Conservation (phyloP, 2,888 invertebrate genomes). For the Thymelicus lineola region DNA sequence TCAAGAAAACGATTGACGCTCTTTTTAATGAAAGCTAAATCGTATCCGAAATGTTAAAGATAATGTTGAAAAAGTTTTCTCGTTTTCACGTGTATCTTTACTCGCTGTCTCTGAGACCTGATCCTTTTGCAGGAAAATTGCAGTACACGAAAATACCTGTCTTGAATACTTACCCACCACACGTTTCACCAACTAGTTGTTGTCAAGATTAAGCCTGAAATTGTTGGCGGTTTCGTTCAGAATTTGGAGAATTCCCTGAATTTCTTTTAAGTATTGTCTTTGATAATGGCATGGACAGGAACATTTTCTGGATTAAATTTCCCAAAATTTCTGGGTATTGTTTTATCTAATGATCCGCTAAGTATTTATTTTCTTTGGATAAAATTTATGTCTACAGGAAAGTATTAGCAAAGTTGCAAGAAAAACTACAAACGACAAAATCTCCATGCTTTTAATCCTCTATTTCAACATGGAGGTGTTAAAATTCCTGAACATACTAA, state of each 20-base stretch:
- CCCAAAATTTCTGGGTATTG: no score
- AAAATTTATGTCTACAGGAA: no score
- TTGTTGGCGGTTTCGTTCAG: conserved; percentile 26
- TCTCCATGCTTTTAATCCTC: neutral
- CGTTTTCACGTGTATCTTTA: neutral
- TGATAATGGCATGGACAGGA: neutral
- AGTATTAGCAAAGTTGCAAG: no score
- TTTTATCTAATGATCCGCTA: no score
- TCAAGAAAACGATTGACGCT: no score
- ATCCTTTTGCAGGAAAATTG: conserved; percentile 9
- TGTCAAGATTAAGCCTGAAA: conserved; percentile 34
- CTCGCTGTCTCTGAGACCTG: neutral
- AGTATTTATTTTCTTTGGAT: no score
- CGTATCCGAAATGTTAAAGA: no score
- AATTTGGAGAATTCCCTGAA: conserved; percentile 5
- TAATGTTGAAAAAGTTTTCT: no score
- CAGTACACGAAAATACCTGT: conserved; percentile 32
- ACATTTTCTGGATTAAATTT: no score
- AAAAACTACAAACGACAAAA: no score
- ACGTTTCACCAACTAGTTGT: conserved; percentile 31
- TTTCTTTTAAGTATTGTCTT: conserved; percentile 1
- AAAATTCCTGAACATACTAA: neutral
- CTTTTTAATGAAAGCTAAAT: no score
- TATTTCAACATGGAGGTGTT: neutral
- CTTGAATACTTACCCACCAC: conserved; percentile 23